Evolutionary conservation across 2,113 vertebrate species (phyloP).

Genomic region (Microtus pennsylvanicus): DNA sequence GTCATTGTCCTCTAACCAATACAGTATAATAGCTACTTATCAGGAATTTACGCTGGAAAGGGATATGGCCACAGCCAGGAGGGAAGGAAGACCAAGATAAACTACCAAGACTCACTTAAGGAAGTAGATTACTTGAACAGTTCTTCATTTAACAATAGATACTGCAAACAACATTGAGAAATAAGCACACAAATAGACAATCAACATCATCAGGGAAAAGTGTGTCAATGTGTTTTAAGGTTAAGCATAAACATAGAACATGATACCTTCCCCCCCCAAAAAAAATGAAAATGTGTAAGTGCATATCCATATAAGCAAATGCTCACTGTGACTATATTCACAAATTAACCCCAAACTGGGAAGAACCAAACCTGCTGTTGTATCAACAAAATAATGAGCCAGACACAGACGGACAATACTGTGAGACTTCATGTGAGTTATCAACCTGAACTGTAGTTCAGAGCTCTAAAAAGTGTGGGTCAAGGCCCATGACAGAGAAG

Average conservation of each 20-base stretch:
- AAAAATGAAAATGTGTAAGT: not conserved
- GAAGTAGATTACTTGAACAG: not conserved
- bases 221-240: not conserved
- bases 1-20: not conserved
- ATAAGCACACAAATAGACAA: not conserved
- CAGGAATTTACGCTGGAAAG: not conserved
- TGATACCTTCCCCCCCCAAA: too few species aligned
- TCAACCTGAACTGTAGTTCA: not conserved
- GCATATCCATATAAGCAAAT: not conserved
- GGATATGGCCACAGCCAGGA: not conserved
- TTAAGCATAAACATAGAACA: not conserved
- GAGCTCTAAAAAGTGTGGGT: not conserved
- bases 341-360: not conserved
- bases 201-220: not conserved
- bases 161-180: not conserved
- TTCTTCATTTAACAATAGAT: not conserved
- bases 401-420: not conserved
- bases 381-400: not conserved
- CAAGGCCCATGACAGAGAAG: not conserved
- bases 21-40: not conserved
- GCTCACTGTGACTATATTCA: not conserved
- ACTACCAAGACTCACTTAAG: constrained; percentile 10
- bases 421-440: not conserved
- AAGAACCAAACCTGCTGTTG: not conserved
- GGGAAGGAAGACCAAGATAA: not conserved